Conservation (phyloP, 1,140 invertebrate genomes). For the Orussus abietinus region DNA sequence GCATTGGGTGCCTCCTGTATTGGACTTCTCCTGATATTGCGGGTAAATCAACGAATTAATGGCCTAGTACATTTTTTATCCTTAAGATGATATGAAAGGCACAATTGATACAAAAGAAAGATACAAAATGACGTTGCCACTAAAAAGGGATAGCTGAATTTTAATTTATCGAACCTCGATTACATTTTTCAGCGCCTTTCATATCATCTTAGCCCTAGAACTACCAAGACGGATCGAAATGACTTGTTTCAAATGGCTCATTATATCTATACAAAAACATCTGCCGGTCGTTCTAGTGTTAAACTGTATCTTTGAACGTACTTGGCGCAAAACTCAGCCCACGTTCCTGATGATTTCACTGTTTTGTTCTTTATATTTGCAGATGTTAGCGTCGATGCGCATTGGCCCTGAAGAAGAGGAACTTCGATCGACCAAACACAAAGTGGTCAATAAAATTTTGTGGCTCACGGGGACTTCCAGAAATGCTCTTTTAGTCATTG, state of each 20-base stretch:
- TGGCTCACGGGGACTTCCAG: slow-evolving; percentile 66
- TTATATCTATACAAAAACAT: too few species aligned
- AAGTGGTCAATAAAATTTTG: slow-evolving; percentile 48
- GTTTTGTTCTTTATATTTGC: slow-evolving; percentile 28
- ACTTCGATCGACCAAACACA: slow-evolving; percentile 47
- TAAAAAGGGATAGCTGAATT: too few species aligned
- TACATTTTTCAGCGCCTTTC: too few species aligned
- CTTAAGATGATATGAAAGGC: not conserved
- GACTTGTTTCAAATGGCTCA: too few species aligned
- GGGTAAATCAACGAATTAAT: slow-evolving; percentile 51
- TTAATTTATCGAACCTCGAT: too few species aligned
- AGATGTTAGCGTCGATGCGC: slow-evolving; percentile 59
- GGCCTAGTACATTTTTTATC: not conserved
- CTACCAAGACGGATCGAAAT: too few species aligned
- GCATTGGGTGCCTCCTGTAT: slow-evolving; percentile 71
- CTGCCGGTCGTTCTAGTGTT: too few species aligned
- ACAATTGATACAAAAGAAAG: not conserved
- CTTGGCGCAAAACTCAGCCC: too few species aligned
- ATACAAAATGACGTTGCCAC: too few species aligned
- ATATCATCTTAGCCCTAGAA: too few species aligned
- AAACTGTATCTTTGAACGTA: too few species aligned
- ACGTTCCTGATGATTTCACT: not conserved
- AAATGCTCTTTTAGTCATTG: slow-evolving; percentile 73
- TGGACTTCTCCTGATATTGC: slow-evolving; percentile 64
- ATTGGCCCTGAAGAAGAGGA: slow-evolving; percentile 55